Evolutionary conservation across 2,113 vertebrate genomes (phyloP).

Genomic region (Tricholaema leucomelas): DNA sequence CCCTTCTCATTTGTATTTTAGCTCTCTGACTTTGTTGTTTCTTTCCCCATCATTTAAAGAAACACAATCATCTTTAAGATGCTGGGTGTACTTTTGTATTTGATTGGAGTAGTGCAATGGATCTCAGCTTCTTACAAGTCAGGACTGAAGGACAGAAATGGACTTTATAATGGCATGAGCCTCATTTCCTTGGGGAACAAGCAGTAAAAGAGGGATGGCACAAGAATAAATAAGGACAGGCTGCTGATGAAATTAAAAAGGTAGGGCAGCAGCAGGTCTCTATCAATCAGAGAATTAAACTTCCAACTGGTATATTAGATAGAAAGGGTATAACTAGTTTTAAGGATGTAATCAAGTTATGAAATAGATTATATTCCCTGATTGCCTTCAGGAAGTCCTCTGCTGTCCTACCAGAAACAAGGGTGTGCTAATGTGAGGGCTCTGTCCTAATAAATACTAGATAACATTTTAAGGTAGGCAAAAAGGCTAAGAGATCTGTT

Average conservation of each 20-base stretch:
- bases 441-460: background rate
- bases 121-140: background rate
- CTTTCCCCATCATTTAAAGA: background rate
- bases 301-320: background rate
- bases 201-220: background rate
- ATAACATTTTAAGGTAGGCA: background rate
- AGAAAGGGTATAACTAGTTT: slow-evolving; percentile 21
- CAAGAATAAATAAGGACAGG: background rate
- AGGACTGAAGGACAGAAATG: background rate
- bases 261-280: background rate
- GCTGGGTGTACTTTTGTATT: background rate
- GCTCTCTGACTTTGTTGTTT: background rate
- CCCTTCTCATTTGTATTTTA: background rate
- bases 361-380: background rate
- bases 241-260: slow-evolving; percentile 35
- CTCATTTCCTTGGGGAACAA: background rate
- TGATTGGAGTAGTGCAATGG: background rate
- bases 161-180: background rate
- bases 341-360: slow-evolving; percentile 22
- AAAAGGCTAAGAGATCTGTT: background rate
- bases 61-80: background rate
- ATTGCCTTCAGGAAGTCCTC: background rate
- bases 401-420: background rate
- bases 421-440: background rate
- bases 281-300: slow-evolving; percentile 29